Percentiles rank a stretch among this genome's conserved stretches.
phyloP scores from a whole-genome alignment of 1,140 invertebrate species.

The Ooceraea biroi region DNA sequence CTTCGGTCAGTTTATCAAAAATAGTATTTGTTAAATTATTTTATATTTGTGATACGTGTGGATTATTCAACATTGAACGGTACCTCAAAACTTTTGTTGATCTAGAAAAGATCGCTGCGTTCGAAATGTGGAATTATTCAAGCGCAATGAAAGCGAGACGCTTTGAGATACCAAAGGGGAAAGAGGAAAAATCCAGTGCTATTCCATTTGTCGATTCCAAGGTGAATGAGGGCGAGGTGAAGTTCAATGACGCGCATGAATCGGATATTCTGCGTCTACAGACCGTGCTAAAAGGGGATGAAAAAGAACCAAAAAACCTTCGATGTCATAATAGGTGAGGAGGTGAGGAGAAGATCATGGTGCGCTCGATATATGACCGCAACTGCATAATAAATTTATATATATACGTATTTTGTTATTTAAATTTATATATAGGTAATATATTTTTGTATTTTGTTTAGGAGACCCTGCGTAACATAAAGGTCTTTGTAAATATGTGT shows the following conservation, averaged over 20 bases:
- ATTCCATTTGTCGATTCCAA: slow-evolving; percentile 27
- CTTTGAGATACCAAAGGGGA: slow-evolving; percentile 16
- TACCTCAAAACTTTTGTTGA: background rate
- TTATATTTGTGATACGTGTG: background rate
- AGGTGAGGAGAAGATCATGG: slow-evolving; percentile 18
- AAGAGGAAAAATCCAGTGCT: background rate
- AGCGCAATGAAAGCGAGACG: background rate
- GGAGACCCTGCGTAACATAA: no score
- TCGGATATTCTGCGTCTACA: slow-evolving; percentile 3
- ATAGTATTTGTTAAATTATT: background rate
- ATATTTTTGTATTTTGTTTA: background rate
- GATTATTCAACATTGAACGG: background rate
- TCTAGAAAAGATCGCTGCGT: background rate
- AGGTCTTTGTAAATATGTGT: no score
- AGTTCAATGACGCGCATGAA: slow-evolving; percentile 24
- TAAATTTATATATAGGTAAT: background rate
- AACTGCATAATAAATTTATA: background rate
- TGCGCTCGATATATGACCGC: no score
- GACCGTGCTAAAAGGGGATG: slow-evolving; percentile 27
- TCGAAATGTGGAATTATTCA: background rate
- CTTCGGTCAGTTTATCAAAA: background rate
- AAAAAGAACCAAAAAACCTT: background rate
- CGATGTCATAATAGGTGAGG: background rate
- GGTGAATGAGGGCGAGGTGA: slow-evolving; percentile 15
- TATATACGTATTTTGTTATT: background rate